phyloP scores from a whole-genome alignment of 2,113 vertebrate genomes.

The Eurypyga helias region DNA sequence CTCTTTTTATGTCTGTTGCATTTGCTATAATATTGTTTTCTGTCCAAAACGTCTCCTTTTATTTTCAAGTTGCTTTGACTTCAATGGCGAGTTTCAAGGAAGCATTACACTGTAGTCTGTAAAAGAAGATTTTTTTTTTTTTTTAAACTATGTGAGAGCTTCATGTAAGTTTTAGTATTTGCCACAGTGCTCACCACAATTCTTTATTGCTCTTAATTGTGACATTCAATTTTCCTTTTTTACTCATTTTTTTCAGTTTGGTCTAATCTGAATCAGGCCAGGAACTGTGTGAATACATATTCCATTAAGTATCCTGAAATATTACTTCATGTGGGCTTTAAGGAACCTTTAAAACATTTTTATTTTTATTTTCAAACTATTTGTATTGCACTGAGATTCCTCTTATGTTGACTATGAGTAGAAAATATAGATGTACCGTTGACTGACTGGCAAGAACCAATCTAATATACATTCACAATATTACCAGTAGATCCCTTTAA shows the following conservation, averaged over 20 bases:
- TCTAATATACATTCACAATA: background rate
- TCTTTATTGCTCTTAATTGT: background rate
- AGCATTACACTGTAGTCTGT: background rate
- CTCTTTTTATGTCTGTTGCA: background rate
- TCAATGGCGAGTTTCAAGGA: background rate
- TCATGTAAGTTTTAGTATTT: background rate
- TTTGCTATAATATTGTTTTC: background rate
- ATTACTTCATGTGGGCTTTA: background rate
- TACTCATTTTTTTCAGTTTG: background rate
- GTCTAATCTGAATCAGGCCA: background rate
- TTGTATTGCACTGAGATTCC: background rate
- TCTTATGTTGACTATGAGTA: background rate
- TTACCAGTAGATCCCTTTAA: background rate
- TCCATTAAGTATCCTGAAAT: background rate
- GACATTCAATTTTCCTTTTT: background rate
- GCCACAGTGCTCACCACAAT: background rate
- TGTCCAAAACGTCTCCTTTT: background rate
- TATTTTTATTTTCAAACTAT: background rate
- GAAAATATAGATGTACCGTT: background rate
- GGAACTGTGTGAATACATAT: background rate
- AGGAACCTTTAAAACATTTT: background rate
- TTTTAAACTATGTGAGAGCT: background rate
- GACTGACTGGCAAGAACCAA: background rate
- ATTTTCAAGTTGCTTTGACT: background rate
- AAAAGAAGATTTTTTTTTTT: background rate